Evolutionary conservation across 2,113 vertebrate species (phyloP).

Genomic region (Micromys minutus): DNA sequence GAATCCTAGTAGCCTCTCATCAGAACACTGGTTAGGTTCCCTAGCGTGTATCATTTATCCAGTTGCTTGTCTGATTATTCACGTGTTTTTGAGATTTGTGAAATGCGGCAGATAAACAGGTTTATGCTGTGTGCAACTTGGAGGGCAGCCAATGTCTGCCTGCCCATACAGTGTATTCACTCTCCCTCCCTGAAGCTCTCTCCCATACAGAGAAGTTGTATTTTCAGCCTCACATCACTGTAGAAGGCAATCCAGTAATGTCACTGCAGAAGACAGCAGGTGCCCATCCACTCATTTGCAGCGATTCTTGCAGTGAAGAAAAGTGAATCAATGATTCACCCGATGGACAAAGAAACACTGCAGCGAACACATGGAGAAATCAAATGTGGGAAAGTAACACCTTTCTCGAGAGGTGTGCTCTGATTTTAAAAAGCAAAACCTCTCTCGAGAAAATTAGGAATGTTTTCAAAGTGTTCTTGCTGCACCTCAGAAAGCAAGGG

Average conservation of each 20-base stretch:
- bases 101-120: slow-evolving; percentile 78
- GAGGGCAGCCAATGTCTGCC: slow-evolving; percentile 78
- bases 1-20: slow-evolving; percentile 57
- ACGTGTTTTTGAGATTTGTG: slow-evolving; percentile 73
- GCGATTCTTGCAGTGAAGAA: slow-evolving; percentile 76
- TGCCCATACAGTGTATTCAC: slow-evolving; percentile 74
- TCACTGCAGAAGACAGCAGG: slow-evolving; percentile 80
- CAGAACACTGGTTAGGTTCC: slow-evolving; percentile 73
- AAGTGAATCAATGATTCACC: slow-evolving; percentile 76
- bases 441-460: slow-evolving; percentile 46
- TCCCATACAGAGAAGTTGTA: slow-evolving; percentile 75
- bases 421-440: slow-evolving; percentile 64
- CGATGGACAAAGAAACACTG: slow-evolving; percentile 69
- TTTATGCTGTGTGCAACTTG: slow-evolving; percentile 77
- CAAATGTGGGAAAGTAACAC: slow-evolving; percentile 39
- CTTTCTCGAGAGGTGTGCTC: slow-evolving; percentile 52
- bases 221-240: slow-evolving; percentile 74
- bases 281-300: slow-evolving; percentile 73
- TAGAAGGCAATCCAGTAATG: slow-evolving; percentile 73
- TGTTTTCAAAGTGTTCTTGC: slow-evolving; percentile 41
- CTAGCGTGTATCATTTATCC: slow-evolving; percentile 77
- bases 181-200: slow-evolving; percentile 60
- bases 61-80: slow-evolving; percentile 77
- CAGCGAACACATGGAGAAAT: slow-evolving; percentile 45
- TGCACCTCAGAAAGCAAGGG: slow-evolving; percentile 1